These are phyloP conservation scores for Chymomyza costata DNA, from an alignment of 1,140 invertebrate species.

Conservation along the genomic window DNA sequence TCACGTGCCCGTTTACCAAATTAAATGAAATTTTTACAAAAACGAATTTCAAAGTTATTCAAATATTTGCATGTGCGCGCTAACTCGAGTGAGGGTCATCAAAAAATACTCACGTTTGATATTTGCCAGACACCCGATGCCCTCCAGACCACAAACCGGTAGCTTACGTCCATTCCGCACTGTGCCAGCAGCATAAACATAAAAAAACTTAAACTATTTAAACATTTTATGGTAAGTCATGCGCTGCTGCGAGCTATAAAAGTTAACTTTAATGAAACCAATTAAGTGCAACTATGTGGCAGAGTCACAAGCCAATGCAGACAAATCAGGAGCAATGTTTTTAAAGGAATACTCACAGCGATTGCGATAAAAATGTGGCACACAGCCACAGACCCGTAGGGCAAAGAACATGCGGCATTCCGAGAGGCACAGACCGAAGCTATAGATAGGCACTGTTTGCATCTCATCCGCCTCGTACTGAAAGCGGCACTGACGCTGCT, in stretches of 20 bases:
- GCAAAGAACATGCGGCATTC: conserved; percentile 80
- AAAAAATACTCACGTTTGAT: conserved; percentile 77
- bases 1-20: no score
- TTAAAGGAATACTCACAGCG: conserved; percentile 40
- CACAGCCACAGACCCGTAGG: conserved; percentile 79
- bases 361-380: conserved; percentile 79
- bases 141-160: conserved; percentile 77
- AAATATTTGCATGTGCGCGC: conserved; percentile 57
- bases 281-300: conserved; percentile 67
- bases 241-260: conserved; percentile 50
- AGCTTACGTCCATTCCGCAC: conserved; percentile 75
- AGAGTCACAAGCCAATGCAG: neutral
- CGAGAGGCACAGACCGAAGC: conserved; percentile 80
- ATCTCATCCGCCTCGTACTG: conserved; percentile 79
- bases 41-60: conserved; percentile 29
- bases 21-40: conserved; percentile 23
- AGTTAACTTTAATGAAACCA: conserved; percentile 61
- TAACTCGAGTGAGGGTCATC: neutral
- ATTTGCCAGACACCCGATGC: conserved; percentile 79
- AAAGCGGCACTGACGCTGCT: conserved; percentile 81
- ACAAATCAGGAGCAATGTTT: conserved; percentile 8
- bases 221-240: conserved; percentile 56
- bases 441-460: conserved; percentile 79
- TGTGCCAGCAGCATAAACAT: conserved; percentile 35
- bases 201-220: conserved; percentile 57